Percentiles rank a stretch among this genome's conserved stretches.
These are phyloP conservation scores for Coronaproctus castanopsis DNA, from an alignment of 2,888 invertebrate genomes.

Conservation along the genomic window DNA sequence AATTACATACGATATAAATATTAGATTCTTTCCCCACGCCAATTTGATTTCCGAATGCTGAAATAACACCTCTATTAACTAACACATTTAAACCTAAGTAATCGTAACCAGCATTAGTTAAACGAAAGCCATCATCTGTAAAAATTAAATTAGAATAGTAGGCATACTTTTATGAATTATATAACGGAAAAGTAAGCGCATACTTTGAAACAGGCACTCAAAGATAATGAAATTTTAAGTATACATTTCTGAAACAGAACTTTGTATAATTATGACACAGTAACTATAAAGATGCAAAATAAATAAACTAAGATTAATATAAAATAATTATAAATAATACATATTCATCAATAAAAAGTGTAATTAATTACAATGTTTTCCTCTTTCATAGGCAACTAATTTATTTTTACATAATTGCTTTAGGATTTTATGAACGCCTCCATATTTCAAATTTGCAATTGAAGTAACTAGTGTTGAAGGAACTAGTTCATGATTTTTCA, in stretches of 20 bases:
- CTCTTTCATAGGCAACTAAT: constrained; percentile 79
- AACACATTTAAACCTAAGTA: constrained; percentile 82
- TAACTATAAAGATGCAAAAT: too few relatives aligned
- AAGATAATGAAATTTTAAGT: too few relatives aligned
- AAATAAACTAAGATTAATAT: too few relatives aligned
- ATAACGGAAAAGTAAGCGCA: too few relatives aligned
- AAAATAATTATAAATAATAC: too few relatives aligned
- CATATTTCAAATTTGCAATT: constrained; percentile 79
- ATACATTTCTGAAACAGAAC: too few relatives aligned
- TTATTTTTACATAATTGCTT: constrained; percentile 76
- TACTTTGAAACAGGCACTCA: too few relatives aligned
- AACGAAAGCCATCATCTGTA: constrained; percentile 82
- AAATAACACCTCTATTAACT: constrained; percentile 50
- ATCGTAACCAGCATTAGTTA: constrained; percentile 92
- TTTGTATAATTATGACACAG: too few relatives aligned
- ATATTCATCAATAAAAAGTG: too few relatives aligned
- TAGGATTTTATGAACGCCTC: constrained; percentile 81
- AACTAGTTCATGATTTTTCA: constrained; percentile 97
- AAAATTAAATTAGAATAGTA: too few relatives aligned
- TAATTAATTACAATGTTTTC: constrained; percentile 57
- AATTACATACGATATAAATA: constrained; percentile 71
- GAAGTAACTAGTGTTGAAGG: constrained; percentile 72
- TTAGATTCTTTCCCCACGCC: constrained; percentile 98
- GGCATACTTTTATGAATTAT: too few relatives aligned
- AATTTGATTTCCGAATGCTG: constrained; percentile 91